Evolutionary conservation across 2,888 invertebrate genomes (phyloP), one percentile per base, ranked within the genome.

Genomic region (Escarpia spicata): DNA sequence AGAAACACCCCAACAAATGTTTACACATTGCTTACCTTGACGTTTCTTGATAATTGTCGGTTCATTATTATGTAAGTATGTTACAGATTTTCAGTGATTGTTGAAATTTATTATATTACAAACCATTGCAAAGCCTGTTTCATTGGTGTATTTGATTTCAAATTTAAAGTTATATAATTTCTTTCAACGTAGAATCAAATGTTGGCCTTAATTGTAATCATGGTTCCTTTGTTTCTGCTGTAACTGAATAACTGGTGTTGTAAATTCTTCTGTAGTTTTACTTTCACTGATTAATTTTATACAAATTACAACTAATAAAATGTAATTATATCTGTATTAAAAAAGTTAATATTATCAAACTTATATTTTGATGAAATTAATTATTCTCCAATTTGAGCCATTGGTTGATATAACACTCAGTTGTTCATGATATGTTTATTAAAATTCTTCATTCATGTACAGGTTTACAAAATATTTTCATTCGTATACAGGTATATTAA

Each of bases 391-490:
- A 26, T 75, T n/a, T 75, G n/a, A 26, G 75, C 26, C 75, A 26
- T 75, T 26, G 6, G n/a, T n/a, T 75, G 75, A 75, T 26, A 26
- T 75, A 75, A 75, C 75, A 26, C 26, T 75, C 52, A 75, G 19
- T 75, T 75, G 6, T 75, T 75, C 75, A 75, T 75, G n/a, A 75
- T 26, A 75, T 75, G 75, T 75, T 75, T 75, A 75, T 75, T 75
- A 75, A 75, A 26, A 75, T 75, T n/a, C 75, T 75, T 75, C n/a
- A 75, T 75, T 75, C n/a, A 75, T 75, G 75, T 75, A 75, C 75
- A 75, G 75, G 75, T 75, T 75, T 26, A 75, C n/a, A 26, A 19
- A 60, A 75, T 19, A 15, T 75, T 26, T 75, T 75, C 75, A 75
- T 75, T 75, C 75, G 6, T n/a, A 26, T 75, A 75, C 75, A 75